These are phyloP conservation scores for Hipposideros larvatus DNA, from an alignment of 2,797 vertebrate genomes.

Conservation along the genomic window DNA sequence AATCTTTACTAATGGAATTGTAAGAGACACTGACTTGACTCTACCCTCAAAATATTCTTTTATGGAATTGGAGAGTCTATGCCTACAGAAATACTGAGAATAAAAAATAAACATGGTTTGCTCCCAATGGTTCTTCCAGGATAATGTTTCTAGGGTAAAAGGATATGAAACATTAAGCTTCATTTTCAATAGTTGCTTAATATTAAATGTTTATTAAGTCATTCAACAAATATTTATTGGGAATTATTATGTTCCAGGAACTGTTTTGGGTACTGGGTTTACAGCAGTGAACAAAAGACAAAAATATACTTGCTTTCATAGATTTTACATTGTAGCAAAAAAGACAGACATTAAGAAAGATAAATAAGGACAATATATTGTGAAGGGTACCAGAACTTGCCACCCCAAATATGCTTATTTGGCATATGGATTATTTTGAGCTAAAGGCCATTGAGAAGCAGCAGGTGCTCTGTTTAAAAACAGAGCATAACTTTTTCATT, in stretches of 20 bases:
- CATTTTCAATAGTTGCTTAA: neutral
- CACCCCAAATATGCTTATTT: too few relatives aligned
- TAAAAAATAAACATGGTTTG: neutral
- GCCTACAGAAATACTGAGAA: neutral
- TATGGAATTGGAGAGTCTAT: neutral
- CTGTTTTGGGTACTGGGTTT: neutral
- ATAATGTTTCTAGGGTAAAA: conserved; percentile 18
- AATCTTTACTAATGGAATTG: neutral
- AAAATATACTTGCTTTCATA: neutral
- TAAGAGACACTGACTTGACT: neutral
- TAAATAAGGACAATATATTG: neutral
- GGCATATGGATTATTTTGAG: too few relatives aligned
- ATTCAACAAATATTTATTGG: conserved; percentile 27
- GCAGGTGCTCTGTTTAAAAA: neutral
- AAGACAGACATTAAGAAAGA: neutral
- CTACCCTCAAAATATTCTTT: neutral
- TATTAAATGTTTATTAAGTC: conserved; percentile 21
- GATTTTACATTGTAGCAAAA: neutral
- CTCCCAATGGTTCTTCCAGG: neutral
- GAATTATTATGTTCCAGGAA: neutral
- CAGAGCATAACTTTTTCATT: too few relatives aligned
- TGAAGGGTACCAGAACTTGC: neutral
- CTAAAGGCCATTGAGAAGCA: too few relatives aligned
- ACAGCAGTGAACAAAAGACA: neutral
- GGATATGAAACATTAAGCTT: neutral